Percentiles rank a stretch among this genome's conserved stretches.
phyloP scores from a whole-genome alignment of 2,888 invertebrate genomes.

The Drosophila atroscutellata region DNA sequence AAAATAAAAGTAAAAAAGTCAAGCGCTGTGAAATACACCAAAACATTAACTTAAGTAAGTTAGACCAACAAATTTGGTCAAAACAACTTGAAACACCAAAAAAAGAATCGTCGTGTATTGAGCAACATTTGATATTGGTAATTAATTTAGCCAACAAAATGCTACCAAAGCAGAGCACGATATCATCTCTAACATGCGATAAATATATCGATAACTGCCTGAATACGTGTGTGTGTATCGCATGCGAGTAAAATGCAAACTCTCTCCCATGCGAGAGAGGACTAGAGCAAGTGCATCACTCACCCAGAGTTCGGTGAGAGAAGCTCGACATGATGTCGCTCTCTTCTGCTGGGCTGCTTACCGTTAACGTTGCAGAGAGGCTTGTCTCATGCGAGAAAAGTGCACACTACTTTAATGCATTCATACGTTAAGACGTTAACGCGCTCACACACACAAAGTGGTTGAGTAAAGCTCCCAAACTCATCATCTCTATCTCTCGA shows the following conservation, averaged over 20 bases:
- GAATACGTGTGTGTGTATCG: not conserved
- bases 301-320: not conserved
- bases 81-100: constrained; percentile 38
- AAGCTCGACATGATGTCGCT: not conserved
- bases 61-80: constrained; percentile 31
- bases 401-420: constrained; percentile 11
- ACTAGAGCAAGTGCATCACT: not conserved
- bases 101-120: constrained; percentile 46
- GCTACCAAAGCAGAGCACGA: constrained; percentile 8
- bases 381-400: constrained; percentile 47
- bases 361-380: not conserved
- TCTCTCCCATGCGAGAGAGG: not conserved
- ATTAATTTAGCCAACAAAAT: constrained; percentile 39
- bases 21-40: constrained; percentile 8
- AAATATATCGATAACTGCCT: not conserved
- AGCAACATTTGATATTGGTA: constrained; percentile 53
- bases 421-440: not conserved
- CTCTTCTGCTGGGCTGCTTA: not conserved
- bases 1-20: not conserved
- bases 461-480: constrained; percentile 22
- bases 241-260: constrained; percentile 17
- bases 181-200: constrained; percentile 15
- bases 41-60: constrained; percentile 34
- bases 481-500: constrained; percentile 4
- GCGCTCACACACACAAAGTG: constrained; percentile 19